Base-by-base conservation (phyloP, 2,797 vertebrate genomes). In the Natrix natrix region DNA sequence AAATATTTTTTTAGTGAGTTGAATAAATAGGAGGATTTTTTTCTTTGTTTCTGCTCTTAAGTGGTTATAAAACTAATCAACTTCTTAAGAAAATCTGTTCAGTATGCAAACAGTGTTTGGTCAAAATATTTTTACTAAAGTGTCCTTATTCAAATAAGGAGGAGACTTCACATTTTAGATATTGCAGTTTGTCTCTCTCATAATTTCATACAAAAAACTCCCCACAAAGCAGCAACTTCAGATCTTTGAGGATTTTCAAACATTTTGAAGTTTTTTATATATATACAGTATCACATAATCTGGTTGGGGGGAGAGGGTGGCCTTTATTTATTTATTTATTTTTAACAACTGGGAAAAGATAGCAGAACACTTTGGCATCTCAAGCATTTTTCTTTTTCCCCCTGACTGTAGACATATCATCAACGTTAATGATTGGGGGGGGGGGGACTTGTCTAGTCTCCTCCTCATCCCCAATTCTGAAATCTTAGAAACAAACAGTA, bases 401-500 rank as follows among this genome's bases (percentile, higher is more conserved):
- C 95, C 91, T 92, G 94, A 89, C 97, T 97, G 95, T 95, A 97
- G 97, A 95, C 97, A 97, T 93, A 97, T 97, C 96, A 97, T 97
- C 97, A 97, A 96, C 95, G 94, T 97, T 97, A 97, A 97, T 98
- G 97, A 98, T 98, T 8, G 11, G 11, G 12, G 2, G 2, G 8
- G 24, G 98, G 98, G 97, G 22, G 98, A 89, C 95, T 98, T 97
- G 20, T 48, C 37, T 37, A 78, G 43, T 83, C 20, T 83, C 74
- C 37, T 22, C 8, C 37, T 24, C 37, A 95, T 97, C 48, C 43
- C 57, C 92, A 96, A 97, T 97, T 98, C 97, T 97, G 97, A 97
- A 97, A 96, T 97, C 97, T 97, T 92, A 91, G 97, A 97, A 98
- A 97, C 97, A 98, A 98, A 97, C 95, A 98, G 95, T 96, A 97